Evolutionary conservation across 2,113 vertebrate genomes (phyloP).

Genomic region (Thymallus thymallus): DNA sequence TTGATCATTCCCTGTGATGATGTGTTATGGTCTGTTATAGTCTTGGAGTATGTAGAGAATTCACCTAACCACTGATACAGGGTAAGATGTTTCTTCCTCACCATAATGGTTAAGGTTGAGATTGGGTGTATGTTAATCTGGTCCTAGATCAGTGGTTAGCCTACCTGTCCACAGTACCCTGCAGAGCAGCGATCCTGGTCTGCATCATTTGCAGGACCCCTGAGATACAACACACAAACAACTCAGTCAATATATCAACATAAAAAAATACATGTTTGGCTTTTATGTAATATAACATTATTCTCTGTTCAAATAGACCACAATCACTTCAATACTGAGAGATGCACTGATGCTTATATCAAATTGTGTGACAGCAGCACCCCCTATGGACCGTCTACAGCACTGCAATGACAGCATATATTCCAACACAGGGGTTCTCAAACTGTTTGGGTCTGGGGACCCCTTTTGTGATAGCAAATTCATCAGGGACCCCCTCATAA

Average conservation of each 20-base stretch:
- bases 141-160: neutral
- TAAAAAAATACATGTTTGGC: neutral
- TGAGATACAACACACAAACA: constrained; percentile 59
- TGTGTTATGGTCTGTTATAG: too few species aligned
- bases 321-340: neutral
- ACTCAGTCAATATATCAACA: neutral
- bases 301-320: too few species aligned
- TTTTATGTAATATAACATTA: too few species aligned
- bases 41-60: too few species aligned
- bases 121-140: neutral
- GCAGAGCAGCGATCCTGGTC: constrained; percentile 89
- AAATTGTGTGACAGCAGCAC: neutral
- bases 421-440: neutral
- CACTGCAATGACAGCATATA: neutral
- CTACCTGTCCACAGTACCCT: constrained; percentile 94
- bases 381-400: neutral
- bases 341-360: neutral
- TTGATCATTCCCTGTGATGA: too few species aligned
- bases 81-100: neutral
- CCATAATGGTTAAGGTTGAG: too few species aligned
- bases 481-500: too few species aligned
- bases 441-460: too few species aligned
- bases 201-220: constrained; percentile 99
- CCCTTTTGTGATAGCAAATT: too few species aligned
- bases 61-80: too few species aligned